These are phyloP conservation scores for Todiramphus saurophagus DNA, from an alignment of 2,113 vertebrate genomes.

Conservation along the genomic window DNA sequence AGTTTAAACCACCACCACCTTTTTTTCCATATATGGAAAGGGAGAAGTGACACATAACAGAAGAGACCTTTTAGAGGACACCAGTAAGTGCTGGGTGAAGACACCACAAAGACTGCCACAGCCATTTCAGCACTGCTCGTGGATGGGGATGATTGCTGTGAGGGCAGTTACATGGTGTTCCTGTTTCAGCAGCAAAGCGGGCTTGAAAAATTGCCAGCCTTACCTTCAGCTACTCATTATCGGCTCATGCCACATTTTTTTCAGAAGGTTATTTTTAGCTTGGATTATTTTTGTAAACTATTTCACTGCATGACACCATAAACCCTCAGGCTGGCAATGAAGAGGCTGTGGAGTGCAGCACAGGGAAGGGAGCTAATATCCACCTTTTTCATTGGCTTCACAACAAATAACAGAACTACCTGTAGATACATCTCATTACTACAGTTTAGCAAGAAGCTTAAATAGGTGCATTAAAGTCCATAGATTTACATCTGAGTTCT, in stretches of 20 bases:
- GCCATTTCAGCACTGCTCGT: neutral
- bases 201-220: neutral
- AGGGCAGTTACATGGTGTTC: neutral
- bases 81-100: neutral
- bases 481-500: neutral
- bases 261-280: slow-evolving; percentile 17
- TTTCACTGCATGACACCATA: neutral
- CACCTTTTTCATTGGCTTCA: neutral
- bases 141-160: neutral
- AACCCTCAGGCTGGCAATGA: neutral
- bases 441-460: neutral
- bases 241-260: neutral
- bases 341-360: neutral
- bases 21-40: neutral
- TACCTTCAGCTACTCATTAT: neutral
- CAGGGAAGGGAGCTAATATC: neutral
- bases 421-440: neutral
- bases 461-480: neutral
- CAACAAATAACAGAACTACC: neutral
- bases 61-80: neutral
- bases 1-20: neutral
- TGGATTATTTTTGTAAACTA: neutral
- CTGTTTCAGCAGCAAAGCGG: neutral
- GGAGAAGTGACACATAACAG: neutral
- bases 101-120: neutral